Conservation (phyloP, 53 echinoderm and acorn worm genomes). For the Mesocentrotus franciscanus region DNA sequence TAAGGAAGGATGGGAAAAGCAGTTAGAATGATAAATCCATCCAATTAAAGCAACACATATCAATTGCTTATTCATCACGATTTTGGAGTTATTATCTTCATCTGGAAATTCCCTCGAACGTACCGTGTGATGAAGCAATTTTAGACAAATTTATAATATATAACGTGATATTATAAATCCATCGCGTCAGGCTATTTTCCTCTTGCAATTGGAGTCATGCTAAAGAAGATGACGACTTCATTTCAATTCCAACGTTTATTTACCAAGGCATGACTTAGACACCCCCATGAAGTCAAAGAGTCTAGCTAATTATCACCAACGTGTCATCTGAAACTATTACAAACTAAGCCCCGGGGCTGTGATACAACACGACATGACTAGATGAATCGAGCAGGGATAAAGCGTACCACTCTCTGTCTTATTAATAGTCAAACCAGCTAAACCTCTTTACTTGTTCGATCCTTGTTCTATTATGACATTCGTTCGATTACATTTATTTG, state of each 20-base stretch:
- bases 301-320: slow-evolving; percentile 53
- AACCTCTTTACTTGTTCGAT: neutral
- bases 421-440: neutral
- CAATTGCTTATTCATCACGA: slow-evolving; percentile 1
- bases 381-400: neutral
- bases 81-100: neutral
- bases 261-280: slow-evolving; percentile 20
- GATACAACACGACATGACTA: neutral
- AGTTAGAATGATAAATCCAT: too few species aligned
- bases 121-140: neutral
- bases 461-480: neutral
- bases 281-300: slow-evolving; percentile 1
- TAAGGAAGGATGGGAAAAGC: too few species aligned
- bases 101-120: neutral
- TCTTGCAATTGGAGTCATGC: neutral
- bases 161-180: slow-evolving; percentile 9
- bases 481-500: neutral
- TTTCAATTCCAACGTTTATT: slow-evolving; percentile 45
- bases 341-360: neutral
- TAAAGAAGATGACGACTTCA: neutral
- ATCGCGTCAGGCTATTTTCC: neutral
- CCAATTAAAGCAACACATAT: neutral
- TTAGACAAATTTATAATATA: neutral
- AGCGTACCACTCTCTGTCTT: neutral
- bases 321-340: slow-evolving; percentile 50